Base-by-base conservation (phyloP, 1,140 invertebrate species). In the Pteromalus puparum region DNA sequence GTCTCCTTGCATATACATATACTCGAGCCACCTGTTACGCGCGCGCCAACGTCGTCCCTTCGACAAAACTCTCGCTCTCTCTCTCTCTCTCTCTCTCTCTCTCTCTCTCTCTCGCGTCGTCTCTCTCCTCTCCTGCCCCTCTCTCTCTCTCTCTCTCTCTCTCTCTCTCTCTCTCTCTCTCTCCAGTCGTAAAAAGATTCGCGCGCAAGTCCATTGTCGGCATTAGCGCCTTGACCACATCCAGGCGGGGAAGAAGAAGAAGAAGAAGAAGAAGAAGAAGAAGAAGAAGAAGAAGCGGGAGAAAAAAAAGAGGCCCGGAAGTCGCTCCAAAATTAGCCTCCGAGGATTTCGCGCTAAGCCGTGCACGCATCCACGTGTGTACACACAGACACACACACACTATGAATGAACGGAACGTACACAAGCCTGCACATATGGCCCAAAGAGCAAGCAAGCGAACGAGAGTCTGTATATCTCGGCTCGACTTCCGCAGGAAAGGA, bases 401-500 rank as follows among this genome's bases (percentile, higher is more conserved):
- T n/a, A n/a, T n/a, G n/a, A n/a, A n/a, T n/a, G n/a, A n/a, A n/a
- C n/a, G n/a, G n/a, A n/a, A n/a, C n/a, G n/a, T 1, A 61, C 53
- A 10, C 30, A n/a, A 46, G 13, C 9, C 28, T 18, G 15, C 38
- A 70, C 82, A 76, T 83, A 68, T 76, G 74, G 73, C 53, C 30
- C 18, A 3, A n/a, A 7, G 21, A 5, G n/a, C n/a, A n/a, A n/a
- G n/a, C n/a, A n/a, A n/a, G n/a, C n/a, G n/a, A n/a, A n/a, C n/a
- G n/a, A n/a, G 53, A 7, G 53, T 1, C 1, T 61, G 4, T 61
- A 12, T 42, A 65, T 24, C 34, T 75, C 70, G 30, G 81, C n/a
- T 61, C 28, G 75, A 83, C 74, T 83, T 78, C 75, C 74, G 75
- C 74, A 78, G 73, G 65, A 78, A 78, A 76, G 74, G 9, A 21